Evolutionary conservation across 2,797 vertebrate species (phyloP).

Genomic region (Cottoperca gobio): DNA sequence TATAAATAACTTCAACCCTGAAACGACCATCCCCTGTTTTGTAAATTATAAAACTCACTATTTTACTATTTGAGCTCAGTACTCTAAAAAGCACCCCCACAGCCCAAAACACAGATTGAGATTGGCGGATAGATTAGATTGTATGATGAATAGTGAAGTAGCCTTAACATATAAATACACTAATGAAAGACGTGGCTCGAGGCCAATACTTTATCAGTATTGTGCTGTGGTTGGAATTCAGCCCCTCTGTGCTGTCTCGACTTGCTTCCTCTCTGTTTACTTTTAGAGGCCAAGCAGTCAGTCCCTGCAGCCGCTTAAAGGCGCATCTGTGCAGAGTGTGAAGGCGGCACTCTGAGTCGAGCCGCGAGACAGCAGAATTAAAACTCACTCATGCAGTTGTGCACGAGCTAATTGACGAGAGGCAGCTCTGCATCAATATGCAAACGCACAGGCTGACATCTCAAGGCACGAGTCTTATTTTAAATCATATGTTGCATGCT

Average conservation of each 20-base stretch:
- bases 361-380: conserved; percentile 20
- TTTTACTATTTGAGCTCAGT: conserved; percentile 2
- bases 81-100: neutral
- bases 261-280: conserved; percentile 79
- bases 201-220: conserved; percentile 74
- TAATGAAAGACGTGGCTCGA: conserved; percentile 68
- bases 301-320: conserved; percentile 42
- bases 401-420: conserved; percentile 21
- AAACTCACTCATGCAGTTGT: conserved; percentile 33
- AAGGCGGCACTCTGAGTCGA: conserved; percentile 1
- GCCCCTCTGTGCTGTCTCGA: conserved; percentile 78
- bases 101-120: conserved; percentile 19
- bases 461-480: neutral
- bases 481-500: neutral
- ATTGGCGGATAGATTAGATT: conserved; percentile 37
- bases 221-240: conserved; percentile 76
- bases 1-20: neutral
- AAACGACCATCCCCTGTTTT: neutral
- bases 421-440: neutral
- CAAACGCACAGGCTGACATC: neutral
- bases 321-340: conserved; percentile 27
- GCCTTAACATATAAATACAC: conserved; percentile 64
- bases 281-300: conserved; percentile 61
- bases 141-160: conserved; percentile 41
- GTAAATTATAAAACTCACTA: neutral